Conservation (phyloP, 2,113 vertebrate genomes). For the Entelurus aequoreus region DNA sequence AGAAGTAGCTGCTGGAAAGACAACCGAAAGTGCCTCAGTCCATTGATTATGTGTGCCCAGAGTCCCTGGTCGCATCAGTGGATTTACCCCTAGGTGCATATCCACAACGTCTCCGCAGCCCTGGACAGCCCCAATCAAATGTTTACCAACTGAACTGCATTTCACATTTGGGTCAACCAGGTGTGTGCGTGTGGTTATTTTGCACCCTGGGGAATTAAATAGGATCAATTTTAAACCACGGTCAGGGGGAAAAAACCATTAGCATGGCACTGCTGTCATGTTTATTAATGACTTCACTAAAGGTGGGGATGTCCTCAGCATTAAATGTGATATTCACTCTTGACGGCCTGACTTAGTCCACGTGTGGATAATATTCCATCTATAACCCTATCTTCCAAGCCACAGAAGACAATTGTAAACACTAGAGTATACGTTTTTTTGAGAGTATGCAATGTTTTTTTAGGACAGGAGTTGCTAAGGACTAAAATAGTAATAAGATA, state of each 20-base stretch:
- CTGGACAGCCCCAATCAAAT: constrained; percentile 19
- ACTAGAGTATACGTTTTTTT: too few relatives aligned
- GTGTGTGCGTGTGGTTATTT: constrained; percentile 37
- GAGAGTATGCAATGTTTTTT: too few relatives aligned
- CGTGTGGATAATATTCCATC: constrained; percentile 9
- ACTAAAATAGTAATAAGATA: too few relatives aligned
- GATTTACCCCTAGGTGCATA: constrained; percentile 32
- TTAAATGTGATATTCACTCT: constrained; percentile 31
- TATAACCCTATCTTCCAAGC: constrained; percentile 18
- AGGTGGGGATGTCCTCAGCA: constrained; percentile 34
- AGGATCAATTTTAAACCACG: constrained; percentile 28
- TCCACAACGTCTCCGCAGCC: constrained; percentile 17
- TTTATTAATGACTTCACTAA: constrained; percentile 47
- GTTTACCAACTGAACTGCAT: constrained; percentile 39
- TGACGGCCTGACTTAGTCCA: constrained; percentile 18
- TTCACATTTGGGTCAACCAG: constrained; percentile 1
- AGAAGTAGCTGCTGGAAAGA: constrained; percentile 3
- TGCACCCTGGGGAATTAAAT: constrained; percentile 25
- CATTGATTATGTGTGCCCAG: constrained; percentile 41
- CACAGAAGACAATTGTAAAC: too few relatives aligned
- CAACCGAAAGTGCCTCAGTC: constrained; percentile 33
- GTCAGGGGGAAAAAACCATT: constrained; percentile 17
- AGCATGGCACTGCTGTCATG: constrained; percentile 28
- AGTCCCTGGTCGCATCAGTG: constrained; percentile 19
- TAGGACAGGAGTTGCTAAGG: too few relatives aligned